Evolutionary conservation across 92 coral and sea anemone species (phyloP).

Genomic region (Meandrina meandrites): DNA sequence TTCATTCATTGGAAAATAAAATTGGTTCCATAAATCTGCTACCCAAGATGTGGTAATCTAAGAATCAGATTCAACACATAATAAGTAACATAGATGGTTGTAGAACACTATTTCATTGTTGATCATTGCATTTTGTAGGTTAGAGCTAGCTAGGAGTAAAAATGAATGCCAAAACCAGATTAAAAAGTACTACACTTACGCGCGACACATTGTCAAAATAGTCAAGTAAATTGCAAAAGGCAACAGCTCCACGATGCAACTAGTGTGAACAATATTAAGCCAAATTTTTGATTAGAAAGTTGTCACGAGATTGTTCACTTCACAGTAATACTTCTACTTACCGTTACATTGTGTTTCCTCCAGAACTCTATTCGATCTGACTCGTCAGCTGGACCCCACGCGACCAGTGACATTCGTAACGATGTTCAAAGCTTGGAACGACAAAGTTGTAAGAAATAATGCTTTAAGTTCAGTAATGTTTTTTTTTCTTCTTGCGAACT

Average conservation of each 20-base stretch:
- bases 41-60: not conserved
- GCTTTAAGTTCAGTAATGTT: not conserved
- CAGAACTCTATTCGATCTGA: constrained; percentile 70
- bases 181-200: too few species aligned
- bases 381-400: constrained; percentile 76
- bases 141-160: too few species aligned
- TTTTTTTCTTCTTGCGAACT: not conserved
- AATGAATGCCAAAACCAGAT: too few species aligned
- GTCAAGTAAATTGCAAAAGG: too few species aligned
- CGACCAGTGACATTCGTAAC: constrained; percentile 96
- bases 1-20: too few species aligned
- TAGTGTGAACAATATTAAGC: too few species aligned
- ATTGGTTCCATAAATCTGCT: not conserved
- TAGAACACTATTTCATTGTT: too few species aligned
- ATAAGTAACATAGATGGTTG: too few species aligned
- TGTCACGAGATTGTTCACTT: not conserved
- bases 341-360: not conserved
- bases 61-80: not conserved
- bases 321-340: not conserved
- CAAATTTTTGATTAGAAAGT: not conserved
- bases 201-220: too few species aligned
- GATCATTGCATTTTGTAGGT: too few species aligned
- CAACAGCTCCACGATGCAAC: too few species aligned
- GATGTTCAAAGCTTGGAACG: constrained; percentile 73
- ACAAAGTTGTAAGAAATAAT: constrained; percentile 77